Evolutionary conservation across 2,888 invertebrate species (phyloP).

Genomic region (Tipula helvola): DNA sequence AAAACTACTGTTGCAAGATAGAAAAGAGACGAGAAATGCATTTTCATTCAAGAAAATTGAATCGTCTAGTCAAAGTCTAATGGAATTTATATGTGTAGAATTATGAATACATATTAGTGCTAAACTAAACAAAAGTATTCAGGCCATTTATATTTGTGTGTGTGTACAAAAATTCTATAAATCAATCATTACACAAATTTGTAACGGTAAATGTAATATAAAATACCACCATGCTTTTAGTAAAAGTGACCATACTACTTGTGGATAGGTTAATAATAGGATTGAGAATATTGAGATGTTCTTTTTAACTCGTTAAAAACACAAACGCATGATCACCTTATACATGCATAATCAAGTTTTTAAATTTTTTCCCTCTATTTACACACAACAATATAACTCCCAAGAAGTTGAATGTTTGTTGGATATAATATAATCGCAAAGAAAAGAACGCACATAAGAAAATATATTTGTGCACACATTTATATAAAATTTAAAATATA

Average conservation of each 20-base stretch:
- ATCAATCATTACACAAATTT: neutral
- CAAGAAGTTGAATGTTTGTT: neutral
- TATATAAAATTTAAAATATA: too few relatives aligned
- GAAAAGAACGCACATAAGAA: neutral
- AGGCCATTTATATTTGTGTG: neutral
- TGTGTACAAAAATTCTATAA: neutral
- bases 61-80: neutral
- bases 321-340: neutral
- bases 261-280: neutral
- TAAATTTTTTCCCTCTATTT: neutral
- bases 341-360: neutral
- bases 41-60: neutral
- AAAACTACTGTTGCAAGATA: neutral
- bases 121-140: neutral
- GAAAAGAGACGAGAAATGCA: neutral
- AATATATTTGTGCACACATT: neutral
- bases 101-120: neutral
- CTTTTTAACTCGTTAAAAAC: neutral
- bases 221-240: neutral
- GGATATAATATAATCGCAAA: neutral
- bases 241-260: neutral
- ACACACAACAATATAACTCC: neutral
- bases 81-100: neutral
- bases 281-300: neutral
- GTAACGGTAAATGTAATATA: neutral